Evolutionary conservation across 2,888 invertebrate species (phyloP).

Genomic region (Nymphalis polychloros): DNA sequence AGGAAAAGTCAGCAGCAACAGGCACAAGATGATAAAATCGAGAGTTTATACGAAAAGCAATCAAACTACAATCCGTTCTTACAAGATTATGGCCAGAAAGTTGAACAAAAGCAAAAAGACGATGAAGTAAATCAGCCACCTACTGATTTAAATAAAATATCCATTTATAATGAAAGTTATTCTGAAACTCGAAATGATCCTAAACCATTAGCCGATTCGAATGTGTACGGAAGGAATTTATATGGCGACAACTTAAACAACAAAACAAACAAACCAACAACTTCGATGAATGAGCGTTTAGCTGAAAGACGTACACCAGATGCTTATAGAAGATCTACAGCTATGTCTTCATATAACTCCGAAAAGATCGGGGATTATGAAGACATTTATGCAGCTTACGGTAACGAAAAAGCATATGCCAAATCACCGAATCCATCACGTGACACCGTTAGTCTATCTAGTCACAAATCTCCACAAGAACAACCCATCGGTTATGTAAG

Average conservation of each 20-base stretch:
- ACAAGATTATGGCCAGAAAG: slow-evolving; percentile 58
- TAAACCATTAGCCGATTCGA: slow-evolving; percentile 51
- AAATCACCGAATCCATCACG: slow-evolving; percentile 82
- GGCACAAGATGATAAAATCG: slow-evolving; percentile 55
- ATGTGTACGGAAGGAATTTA: slow-evolving; percentile 60
- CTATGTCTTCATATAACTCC: slow-evolving; percentile 69
- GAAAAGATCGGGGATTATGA: slow-evolving; percentile 86
- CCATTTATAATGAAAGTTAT: slow-evolving; percentile 53
- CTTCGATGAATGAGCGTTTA: slow-evolving; percentile 63
- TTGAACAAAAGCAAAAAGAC: slow-evolving; percentile 51
- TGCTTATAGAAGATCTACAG: slow-evolving; percentile 87
- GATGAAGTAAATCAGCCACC: slow-evolving; percentile 29
- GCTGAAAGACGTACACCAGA: slow-evolving; percentile 90
- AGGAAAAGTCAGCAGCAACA: slow-evolving; percentile 64
- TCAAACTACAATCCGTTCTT: slow-evolving; percentile 69
- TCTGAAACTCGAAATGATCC: slow-evolving; percentile 51
- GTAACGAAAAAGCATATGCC: slow-evolving; percentile 77
- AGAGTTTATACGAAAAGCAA: slow-evolving; percentile 65
- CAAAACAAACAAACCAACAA: slow-evolving; percentile 55
- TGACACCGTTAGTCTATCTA: slow-evolving; percentile 59
- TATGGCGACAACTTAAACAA: slow-evolving; percentile 61
- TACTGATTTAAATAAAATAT: slow-evolving; percentile 26
- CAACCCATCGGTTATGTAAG: slow-evolving; percentile 59
- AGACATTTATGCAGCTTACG: slow-evolving; percentile 84
- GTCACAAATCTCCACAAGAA: slow-evolving; percentile 62